phyloP scores from a whole-genome alignment of 1,140 invertebrate species.

The Plectus sambesii region DNA sequence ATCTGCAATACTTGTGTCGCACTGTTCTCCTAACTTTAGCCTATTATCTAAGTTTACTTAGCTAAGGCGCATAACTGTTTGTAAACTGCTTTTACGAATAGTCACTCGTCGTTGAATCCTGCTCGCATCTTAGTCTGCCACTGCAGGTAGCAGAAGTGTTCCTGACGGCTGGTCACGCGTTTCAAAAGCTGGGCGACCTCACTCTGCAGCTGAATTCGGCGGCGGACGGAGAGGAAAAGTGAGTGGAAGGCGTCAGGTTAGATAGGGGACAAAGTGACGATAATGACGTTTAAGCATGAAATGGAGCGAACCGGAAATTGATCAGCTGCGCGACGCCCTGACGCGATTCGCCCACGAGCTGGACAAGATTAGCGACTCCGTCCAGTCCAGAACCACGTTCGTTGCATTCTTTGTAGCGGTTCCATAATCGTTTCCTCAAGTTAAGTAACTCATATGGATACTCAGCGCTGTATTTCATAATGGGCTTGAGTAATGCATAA shows the following conservation, averaged over 20 bases:
- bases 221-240: conserved; percentile 8
- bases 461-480: too few relatives aligned
- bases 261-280: too few relatives aligned
- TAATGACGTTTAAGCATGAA: conserved; percentile 22
- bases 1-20: too few relatives aligned
- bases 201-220: conserved; percentile 28
- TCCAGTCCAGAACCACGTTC: conserved; percentile 24
- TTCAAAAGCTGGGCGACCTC: conserved; percentile 33
- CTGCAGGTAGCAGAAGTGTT: conserved; percentile 36
- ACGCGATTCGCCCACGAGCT: conserved; percentile 32
- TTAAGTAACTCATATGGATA: too few relatives aligned
- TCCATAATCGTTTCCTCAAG: conserved; percentile 3
- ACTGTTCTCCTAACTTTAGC: too few relatives aligned
- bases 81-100: too few relatives aligned
- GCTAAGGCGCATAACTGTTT: too few relatives aligned
- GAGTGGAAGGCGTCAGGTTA: conserved; percentile 7
- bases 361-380: conserved; percentile 28
- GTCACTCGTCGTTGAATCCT: too few relatives aligned
- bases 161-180: conserved; percentile 34
- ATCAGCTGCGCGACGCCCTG: conserved; percentile 29
- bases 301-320: conserved; percentile 31
- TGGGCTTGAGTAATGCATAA: too few relatives aligned
- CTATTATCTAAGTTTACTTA: too few relatives aligned
- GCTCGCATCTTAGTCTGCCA: too few relatives aligned
- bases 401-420: conserved; percentile 10